These are phyloP conservation scores for Cheilosia scutellata DNA, from an alignment of 2,888 invertebrate species.

Conservation along the genomic window DNA sequence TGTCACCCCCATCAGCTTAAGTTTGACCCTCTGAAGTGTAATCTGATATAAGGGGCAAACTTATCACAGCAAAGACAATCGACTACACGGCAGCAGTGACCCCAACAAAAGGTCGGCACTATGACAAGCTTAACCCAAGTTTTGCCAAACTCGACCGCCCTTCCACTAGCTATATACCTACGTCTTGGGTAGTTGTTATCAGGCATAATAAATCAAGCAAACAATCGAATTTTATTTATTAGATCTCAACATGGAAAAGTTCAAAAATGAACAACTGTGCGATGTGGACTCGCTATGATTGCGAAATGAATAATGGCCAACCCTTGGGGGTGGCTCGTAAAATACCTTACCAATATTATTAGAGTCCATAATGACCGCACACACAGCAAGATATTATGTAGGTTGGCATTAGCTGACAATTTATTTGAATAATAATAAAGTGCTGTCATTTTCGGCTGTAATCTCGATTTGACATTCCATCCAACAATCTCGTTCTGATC, in stretches of 20 bases:
- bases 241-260: conserved; percentile 9
- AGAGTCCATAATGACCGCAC: background rate
- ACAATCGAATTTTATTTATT: conserved; percentile 27
- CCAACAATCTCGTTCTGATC: background rate
- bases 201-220: conserved; percentile 7
- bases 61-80: background rate
- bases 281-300: background rate
- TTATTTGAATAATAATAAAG: background rate
- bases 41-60: background rate
- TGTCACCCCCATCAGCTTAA: background rate
- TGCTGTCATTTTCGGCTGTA: background rate
- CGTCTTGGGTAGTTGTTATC: background rate
- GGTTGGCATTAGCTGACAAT: background rate
- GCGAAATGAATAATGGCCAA: background rate
- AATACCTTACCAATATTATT: background rate
- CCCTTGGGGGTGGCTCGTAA: background rate
- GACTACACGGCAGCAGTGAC: background rate
- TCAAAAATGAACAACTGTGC: background rate
- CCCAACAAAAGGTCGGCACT: background rate
- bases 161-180: background rate
- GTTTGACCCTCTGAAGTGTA: background rate
- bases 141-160: background rate
- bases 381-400: background rate
- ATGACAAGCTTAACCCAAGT: background rate
- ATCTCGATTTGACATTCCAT: background rate